Base-by-base conservation (phyloP, 2,888 invertebrate species). In the Artemia sinica region DNA sequence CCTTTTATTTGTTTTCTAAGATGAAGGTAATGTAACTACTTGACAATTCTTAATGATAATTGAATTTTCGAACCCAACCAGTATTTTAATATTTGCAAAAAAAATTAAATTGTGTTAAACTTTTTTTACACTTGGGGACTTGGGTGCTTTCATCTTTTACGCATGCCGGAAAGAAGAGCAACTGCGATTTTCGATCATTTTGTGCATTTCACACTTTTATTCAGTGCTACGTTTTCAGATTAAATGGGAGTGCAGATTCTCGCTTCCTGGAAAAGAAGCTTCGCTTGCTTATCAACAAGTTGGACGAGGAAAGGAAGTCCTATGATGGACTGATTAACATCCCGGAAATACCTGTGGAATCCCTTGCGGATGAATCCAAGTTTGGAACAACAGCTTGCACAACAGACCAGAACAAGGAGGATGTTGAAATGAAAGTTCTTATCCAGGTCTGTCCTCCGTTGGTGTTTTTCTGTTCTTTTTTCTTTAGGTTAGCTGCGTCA, bases 211-310 rank as follows among this genome's bases (percentile, higher is more conserved):
- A 41, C 41, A 41, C 41, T 41, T 41, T 41, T 6, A 41, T 41
- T 41, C 41, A 41, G 5, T 41, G 3, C 41, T 58, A n/a, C 12
- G 8, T 28, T 58, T 58, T 28, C 63, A 58, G 63, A 58, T 58
- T 58, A 10, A 58, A 58, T 58, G 63, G 63, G 14, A 58, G 63
- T 28, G 63, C 63, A 18, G 63, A 58, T 28, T 58, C 63, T 28
- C 63, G 63, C 10, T 58, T 58, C 63, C 9, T 58, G 63, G 63
- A 58, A 28, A 58, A 58, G 63, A 58, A 58, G 28, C 63, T 58
- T 9, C n/a, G 63, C n/a, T 10, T 58, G 63, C 63, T 58, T 8
- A 58, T 11, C n/a, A n/a, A 10, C 8, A 58, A 58, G 28, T 58
- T 58, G 10, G 63, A 58, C 11, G 63, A 58, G 63, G 63, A 58